phyloP scores from a whole-genome alignment of 2,888 invertebrate genomes.

The Aplocera efformata region DNA sequence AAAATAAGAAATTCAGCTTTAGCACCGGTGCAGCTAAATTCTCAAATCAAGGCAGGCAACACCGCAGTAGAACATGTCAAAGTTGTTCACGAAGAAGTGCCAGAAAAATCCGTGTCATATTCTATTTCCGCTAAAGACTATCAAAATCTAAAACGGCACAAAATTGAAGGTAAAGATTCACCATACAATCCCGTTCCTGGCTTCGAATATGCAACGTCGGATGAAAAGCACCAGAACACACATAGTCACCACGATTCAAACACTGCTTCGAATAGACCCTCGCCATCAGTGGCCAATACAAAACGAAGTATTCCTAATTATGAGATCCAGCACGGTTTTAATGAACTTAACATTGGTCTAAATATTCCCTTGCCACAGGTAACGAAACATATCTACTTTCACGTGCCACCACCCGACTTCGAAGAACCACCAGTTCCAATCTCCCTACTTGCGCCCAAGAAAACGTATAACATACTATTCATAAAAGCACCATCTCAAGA shows the following conservation, averaged over 20 bases:
- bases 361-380: constrained; percentile 59
- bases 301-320: constrained; percentile 10
- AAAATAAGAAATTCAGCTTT: too few species aligned
- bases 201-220: constrained; percentile 3
- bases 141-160: constrained; percentile 34
- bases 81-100: constrained; percentile 5
- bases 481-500: constrained; percentile 86
- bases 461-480: constrained; percentile 88
- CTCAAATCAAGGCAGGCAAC: too few species aligned
- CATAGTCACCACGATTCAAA: constrained; percentile 8
- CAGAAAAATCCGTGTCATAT: constrained; percentile 34
- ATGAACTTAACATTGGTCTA: constrained; percentile 1
- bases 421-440: constrained; percentile 75
- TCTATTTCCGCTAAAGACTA: constrained; percentile 36
- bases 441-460: constrained; percentile 70
- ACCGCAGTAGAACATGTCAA: too few species aligned
- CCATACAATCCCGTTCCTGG: constrained; percentile 20
- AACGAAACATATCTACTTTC: constrained; percentile 87
- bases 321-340: constrained; percentile 6
- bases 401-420: constrained; percentile 86
- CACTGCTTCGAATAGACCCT: not conserved
- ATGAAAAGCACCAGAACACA: constrained; percentile 5
- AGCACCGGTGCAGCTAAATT: too few species aligned
- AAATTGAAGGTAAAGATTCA: constrained; percentile 21
- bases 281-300: constrained; percentile 3